phyloP scores from a whole-genome alignment of 30 jellyfish, hydroid and myxozoan species.

The Cassiopea andromeda region DNA sequence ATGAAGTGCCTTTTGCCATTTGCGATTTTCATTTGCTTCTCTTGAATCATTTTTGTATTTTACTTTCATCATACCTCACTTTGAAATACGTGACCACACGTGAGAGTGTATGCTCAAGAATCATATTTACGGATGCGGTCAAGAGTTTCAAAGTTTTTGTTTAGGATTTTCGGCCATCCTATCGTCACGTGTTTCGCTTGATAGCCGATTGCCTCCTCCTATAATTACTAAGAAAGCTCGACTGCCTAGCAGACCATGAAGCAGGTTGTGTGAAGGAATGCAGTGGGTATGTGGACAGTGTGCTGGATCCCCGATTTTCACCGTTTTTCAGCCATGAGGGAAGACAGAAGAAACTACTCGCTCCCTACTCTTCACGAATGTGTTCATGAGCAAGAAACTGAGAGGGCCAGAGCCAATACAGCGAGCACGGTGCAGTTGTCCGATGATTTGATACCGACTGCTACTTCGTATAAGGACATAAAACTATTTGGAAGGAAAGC shows the following conservation, averaged over 20 bases:
- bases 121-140: not conserved
- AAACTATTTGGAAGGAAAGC: constrained; percentile 20
- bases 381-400: not conserved
- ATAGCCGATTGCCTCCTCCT: not conserved
- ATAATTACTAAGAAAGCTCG: not conserved
- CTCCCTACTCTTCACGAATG: constrained; percentile 43
- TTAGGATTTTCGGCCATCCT: not conserved
- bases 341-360: constrained; percentile 27
- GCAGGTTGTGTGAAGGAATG: not conserved
- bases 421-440: not conserved
- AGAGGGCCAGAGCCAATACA: not conserved
- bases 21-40: not conserved
- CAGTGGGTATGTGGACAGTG: not conserved
- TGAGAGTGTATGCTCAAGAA: not conserved
- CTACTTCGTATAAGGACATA: constrained; percentile 19
- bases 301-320: not conserved
- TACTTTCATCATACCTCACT: not conserved
- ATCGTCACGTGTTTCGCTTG: not conserved
- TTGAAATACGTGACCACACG: not conserved
- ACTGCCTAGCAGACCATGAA: not conserved
- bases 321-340: constrained; percentile 1
- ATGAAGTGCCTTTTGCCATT: too few species aligned
- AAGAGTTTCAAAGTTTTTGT: not conserved
- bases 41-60: not conserved
- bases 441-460: constrained; percentile 6